Conservation (phyloP, 2,113 vertebrate genomes). For the Misgurnus mizolepis region DNA sequence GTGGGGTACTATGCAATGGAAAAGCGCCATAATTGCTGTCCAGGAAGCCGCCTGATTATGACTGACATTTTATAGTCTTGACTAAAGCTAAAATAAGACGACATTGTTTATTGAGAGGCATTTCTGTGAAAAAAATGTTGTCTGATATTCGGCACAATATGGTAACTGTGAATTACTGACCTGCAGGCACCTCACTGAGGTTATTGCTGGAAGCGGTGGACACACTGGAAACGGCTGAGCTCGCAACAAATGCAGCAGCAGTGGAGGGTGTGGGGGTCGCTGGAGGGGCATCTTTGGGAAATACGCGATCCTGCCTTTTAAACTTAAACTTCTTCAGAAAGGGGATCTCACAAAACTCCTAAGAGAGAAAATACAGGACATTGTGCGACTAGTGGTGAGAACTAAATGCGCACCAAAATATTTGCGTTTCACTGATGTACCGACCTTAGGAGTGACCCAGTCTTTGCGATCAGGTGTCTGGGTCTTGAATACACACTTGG, state of each 20-base stretch:
- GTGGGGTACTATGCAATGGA: too few relatives aligned
- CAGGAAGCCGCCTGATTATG: too few relatives aligned
- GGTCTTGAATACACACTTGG: conserved; percentile 92
- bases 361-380: neutral
- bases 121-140: too few relatives aligned
- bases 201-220: conserved; percentile 54
- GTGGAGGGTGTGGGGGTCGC: conserved; percentile 42
- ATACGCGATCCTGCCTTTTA: conserved; percentile 86
- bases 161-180: conserved; percentile 60
- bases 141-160: too few relatives aligned
- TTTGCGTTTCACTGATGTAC: conserved; percentile 26
- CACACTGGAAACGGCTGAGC: conserved; percentile 52
- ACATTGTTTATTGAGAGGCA: too few relatives aligned
- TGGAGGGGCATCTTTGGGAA: conserved; percentile 72
- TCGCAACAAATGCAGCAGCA: conserved; percentile 21
- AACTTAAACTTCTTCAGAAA: conserved; percentile 95
- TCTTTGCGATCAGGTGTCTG: conserved; percentile 83
- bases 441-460: conserved; percentile 90
- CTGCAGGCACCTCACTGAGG: conserved; percentile 69
- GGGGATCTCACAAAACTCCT: conserved; percentile 91
- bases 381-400: neutral
- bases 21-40: too few relatives aligned
- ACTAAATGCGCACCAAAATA: neutral
- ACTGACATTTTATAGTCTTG: too few relatives aligned
- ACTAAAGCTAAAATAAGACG: too few relatives aligned